A percentile compares a stretch with the other conserved stretches of the same genome.
These are phyloP conservation scores for Nylanderia fulva DNA, from an alignment of 1,140 invertebrate genomes.

Conservation along the genomic window DNA sequence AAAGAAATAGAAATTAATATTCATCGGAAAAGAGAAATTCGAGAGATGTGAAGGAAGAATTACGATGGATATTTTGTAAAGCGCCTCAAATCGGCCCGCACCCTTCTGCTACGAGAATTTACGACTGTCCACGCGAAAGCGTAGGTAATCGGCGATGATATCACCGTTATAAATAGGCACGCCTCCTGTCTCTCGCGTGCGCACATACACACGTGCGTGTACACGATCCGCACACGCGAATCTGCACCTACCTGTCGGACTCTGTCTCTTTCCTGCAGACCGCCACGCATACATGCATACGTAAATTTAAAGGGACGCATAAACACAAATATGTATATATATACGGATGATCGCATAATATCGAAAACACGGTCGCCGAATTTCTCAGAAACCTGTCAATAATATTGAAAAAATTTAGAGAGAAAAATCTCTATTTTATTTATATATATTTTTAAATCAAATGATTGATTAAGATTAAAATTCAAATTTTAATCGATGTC, in stretches of 20 bases:
- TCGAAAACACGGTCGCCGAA: not conserved
- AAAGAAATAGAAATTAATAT: slow-evolving; percentile 1
- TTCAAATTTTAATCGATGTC: not conserved
- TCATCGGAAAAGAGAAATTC: not conserved
- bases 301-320: not conserved
- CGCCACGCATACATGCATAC: not conserved
- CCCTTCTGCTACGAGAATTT: slow-evolving; percentile 79
- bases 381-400: not conserved
- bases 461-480: not conserved
- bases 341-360: slow-evolving; percentile 40
- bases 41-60: not conserved
- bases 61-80: slow-evolving; percentile 56
- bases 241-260: slow-evolving; percentile 68
- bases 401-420: not conserved
- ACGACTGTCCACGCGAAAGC: slow-evolving; percentile 84
- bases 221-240: slow-evolving; percentile 38
- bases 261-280: slow-evolving; percentile 15
- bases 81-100: slow-evolving; percentile 70
- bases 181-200: slow-evolving; percentile 77
- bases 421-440: not conserved
- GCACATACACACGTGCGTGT: slow-evolving; percentile 56
- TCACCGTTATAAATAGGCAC: slow-evolving; percentile 85
- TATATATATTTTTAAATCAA: too few species aligned
- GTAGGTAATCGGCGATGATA: slow-evolving; percentile 85
- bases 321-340: too few species aligned